These are phyloP conservation scores for Gopherus evgoodei DNA, from an alignment of 2,113 vertebrate species.

Conservation along the genomic window DNA sequence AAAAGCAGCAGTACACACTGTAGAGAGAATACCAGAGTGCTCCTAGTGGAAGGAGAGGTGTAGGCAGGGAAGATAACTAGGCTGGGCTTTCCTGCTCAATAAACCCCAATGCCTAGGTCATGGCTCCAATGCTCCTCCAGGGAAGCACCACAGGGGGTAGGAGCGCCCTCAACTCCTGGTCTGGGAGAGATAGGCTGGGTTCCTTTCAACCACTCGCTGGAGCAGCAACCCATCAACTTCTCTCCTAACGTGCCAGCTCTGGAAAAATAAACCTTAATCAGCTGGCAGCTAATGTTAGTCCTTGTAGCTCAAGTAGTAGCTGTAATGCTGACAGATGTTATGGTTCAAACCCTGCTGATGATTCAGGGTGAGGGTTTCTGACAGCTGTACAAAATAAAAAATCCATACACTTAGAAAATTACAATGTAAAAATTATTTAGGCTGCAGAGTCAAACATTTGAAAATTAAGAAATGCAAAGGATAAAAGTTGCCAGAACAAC, in stretches of 20 bases:
- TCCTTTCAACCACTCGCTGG: neutral
- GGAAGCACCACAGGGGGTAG: accelerated
- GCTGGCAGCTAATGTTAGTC: accelerated
- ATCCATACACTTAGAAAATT: too few species aligned
- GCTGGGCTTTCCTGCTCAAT: too few species aligned
- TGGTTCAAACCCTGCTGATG: too few species aligned
- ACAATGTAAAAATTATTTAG: neutral
- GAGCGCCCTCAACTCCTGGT: neutral
- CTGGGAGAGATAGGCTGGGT: neutral
- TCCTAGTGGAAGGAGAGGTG: neutral
- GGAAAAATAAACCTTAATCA: neutral
- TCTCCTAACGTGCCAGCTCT: accelerated
- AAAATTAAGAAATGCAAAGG: too few species aligned
- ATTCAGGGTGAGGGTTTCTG: neutral
- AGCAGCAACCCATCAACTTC: neutral
- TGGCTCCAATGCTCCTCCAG: neutral
- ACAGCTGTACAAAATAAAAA: neutral
- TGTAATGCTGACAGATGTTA: too few species aligned
- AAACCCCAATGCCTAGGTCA: too few species aligned
- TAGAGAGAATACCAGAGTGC: neutral
- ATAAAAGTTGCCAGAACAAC: too few species aligned
- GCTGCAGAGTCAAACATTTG: too few species aligned
- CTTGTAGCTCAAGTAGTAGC: neutral
- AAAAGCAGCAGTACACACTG: neutral
- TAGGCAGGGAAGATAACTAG: too few species aligned